A percentile compares a stretch with the other conserved stretches of the same genome.
These are phyloP conservation scores for Trinectes maculatus DNA, from an alignment of 2,113 vertebrate species.

Conservation along the genomic window DNA sequence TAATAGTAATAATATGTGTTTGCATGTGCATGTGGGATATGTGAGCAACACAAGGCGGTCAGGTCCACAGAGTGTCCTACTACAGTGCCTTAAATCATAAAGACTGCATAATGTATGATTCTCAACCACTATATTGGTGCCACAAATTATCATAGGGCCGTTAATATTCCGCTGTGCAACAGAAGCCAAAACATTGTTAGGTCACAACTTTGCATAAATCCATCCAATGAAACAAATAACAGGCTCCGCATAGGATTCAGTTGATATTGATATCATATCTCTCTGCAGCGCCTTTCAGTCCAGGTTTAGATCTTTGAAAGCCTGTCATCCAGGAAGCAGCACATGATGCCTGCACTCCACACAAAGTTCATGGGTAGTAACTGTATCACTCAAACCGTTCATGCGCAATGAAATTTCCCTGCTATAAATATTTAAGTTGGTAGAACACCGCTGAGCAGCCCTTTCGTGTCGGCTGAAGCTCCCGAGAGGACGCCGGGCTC, in stretches of 20 bases:
- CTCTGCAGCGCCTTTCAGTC: slow-evolving; percentile 24
- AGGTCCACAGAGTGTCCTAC: slow-evolving; percentile 59
- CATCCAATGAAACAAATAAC: not conserved
- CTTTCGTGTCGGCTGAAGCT: slow-evolving; percentile 68
- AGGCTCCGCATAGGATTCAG: slow-evolving; percentile 17
- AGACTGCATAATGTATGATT: slow-evolving; percentile 75
- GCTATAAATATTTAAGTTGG: slow-evolving; percentile 69
- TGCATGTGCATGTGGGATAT: slow-evolving; percentile 33
- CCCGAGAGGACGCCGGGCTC: slow-evolving; percentile 60
- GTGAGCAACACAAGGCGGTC: slow-evolving; percentile 54
- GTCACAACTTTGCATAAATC: slow-evolving; percentile 49
- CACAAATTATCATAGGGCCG: slow-evolving; percentile 61
- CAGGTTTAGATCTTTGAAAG: slow-evolving; percentile 30
- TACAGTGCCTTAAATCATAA: slow-evolving; percentile 50
- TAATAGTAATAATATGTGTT: slow-evolving; percentile 6
- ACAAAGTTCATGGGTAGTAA: slow-evolving; percentile 55
- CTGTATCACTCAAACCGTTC: slow-evolving; percentile 60
- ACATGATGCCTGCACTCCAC: slow-evolving; percentile 23
- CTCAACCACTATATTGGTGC: slow-evolving; percentile 52
- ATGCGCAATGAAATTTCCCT: slow-evolving; percentile 55
- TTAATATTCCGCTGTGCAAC: slow-evolving; percentile 47
- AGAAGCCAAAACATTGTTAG: slow-evolving; percentile 49
- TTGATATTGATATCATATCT: slow-evolving; percentile 27
- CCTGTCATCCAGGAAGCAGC: slow-evolving; percentile 10
- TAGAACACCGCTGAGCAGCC: slow-evolving; percentile 64